phyloP scores from a whole-genome alignment of 2,797 vertebrate species.

The Cyprinella venusta region DNA sequence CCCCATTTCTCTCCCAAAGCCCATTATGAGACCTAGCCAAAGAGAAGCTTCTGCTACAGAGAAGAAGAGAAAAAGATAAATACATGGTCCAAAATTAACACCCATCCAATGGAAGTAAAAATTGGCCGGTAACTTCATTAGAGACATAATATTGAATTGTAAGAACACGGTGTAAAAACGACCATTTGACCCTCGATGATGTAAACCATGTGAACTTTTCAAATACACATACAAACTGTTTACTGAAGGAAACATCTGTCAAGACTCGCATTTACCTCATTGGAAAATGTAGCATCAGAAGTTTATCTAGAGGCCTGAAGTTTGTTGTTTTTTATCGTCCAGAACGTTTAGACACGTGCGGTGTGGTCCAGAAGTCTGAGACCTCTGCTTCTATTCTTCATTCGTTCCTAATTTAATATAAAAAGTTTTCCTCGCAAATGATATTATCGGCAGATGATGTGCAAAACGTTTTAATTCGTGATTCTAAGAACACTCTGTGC shows the following conservation, averaged over 20 bases:
- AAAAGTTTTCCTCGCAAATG: not conserved
- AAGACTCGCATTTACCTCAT: constrained; percentile 21
- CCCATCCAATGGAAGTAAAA: not conserved
- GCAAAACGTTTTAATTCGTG: not conserved
- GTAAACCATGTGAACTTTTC: constrained; percentile 20
- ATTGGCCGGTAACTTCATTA: not conserved
- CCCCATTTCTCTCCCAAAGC: constrained; percentile 42
- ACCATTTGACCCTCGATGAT: not conserved
- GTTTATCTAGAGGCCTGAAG: constrained; percentile 23
- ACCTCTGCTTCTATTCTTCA: constrained; percentile 4
- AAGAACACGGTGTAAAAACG: not conserved
- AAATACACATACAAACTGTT: constrained; percentile 32
- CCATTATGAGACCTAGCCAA: constrained; percentile 34
- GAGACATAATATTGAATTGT: constrained; percentile 5
- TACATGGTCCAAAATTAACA: constrained; percentile 2
- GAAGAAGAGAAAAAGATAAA: constrained; percentile 1
- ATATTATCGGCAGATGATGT: not conserved
- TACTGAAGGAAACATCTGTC: constrained; percentile 29
- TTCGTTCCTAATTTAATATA: constrained; percentile 21
- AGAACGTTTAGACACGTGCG: not conserved
- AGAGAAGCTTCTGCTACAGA: constrained; percentile 11
- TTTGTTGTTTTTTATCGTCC: constrained; percentile 4
- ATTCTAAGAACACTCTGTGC: not conserved
- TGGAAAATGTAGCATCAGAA: constrained; percentile 42
- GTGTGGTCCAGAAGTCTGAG: constrained; percentile 1